Base-by-base conservation (phyloP, 1,140 invertebrate genomes). In the Drosophila nigrodunni region DNA sequence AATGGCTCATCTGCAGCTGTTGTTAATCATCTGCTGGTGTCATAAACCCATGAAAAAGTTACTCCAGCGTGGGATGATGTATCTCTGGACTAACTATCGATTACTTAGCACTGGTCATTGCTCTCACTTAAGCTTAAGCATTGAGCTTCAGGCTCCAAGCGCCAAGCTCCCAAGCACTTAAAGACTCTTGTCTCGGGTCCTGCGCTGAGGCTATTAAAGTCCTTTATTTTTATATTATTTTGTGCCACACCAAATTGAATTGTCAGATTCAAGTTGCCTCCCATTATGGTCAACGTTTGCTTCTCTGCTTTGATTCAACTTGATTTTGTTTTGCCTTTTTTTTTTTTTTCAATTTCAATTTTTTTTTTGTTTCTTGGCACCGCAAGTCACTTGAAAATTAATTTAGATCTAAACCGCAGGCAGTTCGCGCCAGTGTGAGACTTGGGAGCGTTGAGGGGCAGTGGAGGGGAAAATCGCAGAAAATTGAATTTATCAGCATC, bases 401-500 rank as follows among this genome's bases (percentile, higher is more conserved):
- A 82, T 86, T 82, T 86, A 39, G 64, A 87, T 64, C 44, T 41
- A 73, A 82, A 86, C 82, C 82, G 71, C 82, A 75, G 82, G 82
- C 82, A 68, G 73, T 85, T 25, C 68, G 55, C 73, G 60, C 64
- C 60, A 70, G 52, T 47, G 74, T 41, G 37, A 72, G 37, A 60
- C 18, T 21, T 21, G 18, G 18, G 18, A 21, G 18, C 18, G 1
- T 54, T 64, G 49, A 52, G 35, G 15, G 49, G 34, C 47, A 37
- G 46, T 46, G 13, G 54, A 10, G 15, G 7, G 18, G 11, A 10
- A 18, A 13, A 54, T 65, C 46, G 18, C 60, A 64, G 65, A 79
- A 87, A 86, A 86, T 86, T 82, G 71, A 86, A 86, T 86, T 87
- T 87, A 78, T 79, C 75, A 52, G 50, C 64, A 47, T 74, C 49